Conservation (phyloP, 2,113 vertebrate species). For the Toxotes chatareus region DNA sequence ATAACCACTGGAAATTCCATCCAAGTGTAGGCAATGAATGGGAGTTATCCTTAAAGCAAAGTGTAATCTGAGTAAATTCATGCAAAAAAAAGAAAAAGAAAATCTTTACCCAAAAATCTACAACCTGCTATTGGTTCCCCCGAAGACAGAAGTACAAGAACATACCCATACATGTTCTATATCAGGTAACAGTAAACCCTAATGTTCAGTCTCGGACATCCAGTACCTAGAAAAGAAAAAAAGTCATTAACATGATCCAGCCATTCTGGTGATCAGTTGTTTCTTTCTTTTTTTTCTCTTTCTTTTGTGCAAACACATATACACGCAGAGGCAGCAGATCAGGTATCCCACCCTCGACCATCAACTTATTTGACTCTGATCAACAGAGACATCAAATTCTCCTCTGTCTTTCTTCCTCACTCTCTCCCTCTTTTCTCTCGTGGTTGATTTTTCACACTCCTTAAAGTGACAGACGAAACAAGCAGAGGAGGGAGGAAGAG, state of each 20-base stretch:
- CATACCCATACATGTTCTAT: background rate
- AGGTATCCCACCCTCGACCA: slow-evolving; percentile 51
- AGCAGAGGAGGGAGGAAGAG: background rate
- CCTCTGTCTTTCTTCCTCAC: background rate
- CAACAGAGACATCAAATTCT: slow-evolving; percentile 43
- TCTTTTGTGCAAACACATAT: slow-evolving; percentile 20
- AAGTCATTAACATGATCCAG: slow-evolving; percentile 21
- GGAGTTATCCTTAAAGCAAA: background rate
- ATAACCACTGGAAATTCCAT: background rate
- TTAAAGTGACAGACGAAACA: slow-evolving; percentile 63
- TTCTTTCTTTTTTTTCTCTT: slow-evolving; percentile 6
- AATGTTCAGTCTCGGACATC: slow-evolving; percentile 18
- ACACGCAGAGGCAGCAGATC: slow-evolving; percentile 47
- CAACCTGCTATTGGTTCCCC: background rate
- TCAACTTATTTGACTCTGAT: slow-evolving; percentile 56
- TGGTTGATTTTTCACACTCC: slow-evolving; percentile 43
- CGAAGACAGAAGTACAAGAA: background rate
- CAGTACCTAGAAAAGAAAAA: slow-evolving; percentile 10
- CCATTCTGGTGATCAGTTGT: slow-evolving; percentile 24
- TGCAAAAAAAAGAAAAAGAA: background rate
- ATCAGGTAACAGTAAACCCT: slow-evolving; percentile 39
- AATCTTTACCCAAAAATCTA: background rate
- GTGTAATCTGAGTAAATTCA: background rate
- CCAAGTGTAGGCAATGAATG: background rate
- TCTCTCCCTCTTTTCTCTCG: background rate